phyloP scores from a whole-genome alignment of 2,888 invertebrate species.

The Athalia circularis region DNA sequence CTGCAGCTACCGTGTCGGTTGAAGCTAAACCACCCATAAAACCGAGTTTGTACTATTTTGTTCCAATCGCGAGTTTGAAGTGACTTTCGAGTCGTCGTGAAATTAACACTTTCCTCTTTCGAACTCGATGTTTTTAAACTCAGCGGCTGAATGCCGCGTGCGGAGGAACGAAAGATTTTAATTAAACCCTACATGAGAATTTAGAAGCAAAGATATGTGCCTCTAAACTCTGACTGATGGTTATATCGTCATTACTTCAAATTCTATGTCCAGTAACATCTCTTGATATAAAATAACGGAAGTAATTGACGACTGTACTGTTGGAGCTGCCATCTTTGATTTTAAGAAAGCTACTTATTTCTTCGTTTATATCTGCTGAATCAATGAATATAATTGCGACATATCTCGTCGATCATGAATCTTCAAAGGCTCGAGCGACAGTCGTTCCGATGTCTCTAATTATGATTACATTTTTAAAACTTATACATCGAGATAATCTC shows the following conservation, averaged over 20 bases:
- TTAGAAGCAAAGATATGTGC: conserved; percentile 30
- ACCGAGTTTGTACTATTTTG: conserved; percentile 44
- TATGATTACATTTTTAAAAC: too few relatives aligned
- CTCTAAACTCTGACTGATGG: background rate
- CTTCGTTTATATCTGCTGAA: too few relatives aligned
- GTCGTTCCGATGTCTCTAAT: too few relatives aligned
- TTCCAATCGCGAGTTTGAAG: conserved; percentile 25
- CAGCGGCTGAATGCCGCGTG: background rate
- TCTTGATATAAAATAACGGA: too few relatives aligned
- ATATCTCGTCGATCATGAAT: too few relatives aligned
- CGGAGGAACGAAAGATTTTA: conserved; percentile 18
- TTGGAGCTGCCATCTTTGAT: too few relatives aligned
- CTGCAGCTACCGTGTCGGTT: background rate
- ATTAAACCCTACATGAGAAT: conserved; percentile 41
- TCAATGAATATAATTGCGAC: too few relatives aligned
- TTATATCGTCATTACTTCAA: too few relatives aligned
- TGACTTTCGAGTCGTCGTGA: background rate
- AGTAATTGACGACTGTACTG: too few relatives aligned
- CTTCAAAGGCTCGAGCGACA: too few relatives aligned
- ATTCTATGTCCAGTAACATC: too few relatives aligned
- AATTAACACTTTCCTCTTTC: conserved; percentile 39
- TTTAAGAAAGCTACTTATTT: too few relatives aligned
- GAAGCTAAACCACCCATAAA: conserved; percentile 10
- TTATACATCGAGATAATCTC: background rate
- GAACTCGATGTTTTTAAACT: conserved; percentile 5